Evolutionary conservation across 2,888 invertebrate genomes (phyloP).

Genomic region (Lacanobia oleracea): DNA sequence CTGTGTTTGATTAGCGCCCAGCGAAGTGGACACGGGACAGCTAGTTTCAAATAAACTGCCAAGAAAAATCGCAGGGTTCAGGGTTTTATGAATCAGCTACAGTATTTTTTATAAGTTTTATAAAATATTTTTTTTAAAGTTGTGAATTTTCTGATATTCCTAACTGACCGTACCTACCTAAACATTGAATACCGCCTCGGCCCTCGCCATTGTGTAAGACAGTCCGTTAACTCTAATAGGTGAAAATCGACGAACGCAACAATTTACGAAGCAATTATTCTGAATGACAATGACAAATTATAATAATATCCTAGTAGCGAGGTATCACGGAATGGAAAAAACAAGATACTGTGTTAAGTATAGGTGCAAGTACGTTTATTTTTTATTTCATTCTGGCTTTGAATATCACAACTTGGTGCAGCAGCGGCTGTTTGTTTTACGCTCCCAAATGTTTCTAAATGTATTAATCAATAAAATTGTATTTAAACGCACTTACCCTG

Average conservation of each 20-base stretch:
- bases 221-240: neutral
- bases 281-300: neutral
- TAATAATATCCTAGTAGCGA: neutral
- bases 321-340: neutral
- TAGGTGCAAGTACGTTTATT: neutral
- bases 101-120: too few relatives aligned
- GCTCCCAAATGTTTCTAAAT: too few relatives aligned
- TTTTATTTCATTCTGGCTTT: neutral
- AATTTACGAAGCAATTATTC: constrained; percentile 2
- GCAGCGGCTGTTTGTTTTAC: neutral
- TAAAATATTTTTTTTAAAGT: too few relatives aligned
- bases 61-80: too few relatives aligned
- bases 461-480: too few relatives aligned
- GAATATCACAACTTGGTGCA: neutral
- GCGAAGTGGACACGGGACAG: too few relatives aligned
- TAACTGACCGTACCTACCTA: too few relatives aligned
- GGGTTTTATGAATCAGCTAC: too few relatives aligned
- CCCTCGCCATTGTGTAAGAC: neutral
- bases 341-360: neutral
- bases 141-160: too few relatives aligned
- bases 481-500: neutral
- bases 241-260: neutral
- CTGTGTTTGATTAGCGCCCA: too few relatives aligned
- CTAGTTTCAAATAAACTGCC: too few relatives aligned
- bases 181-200: too few relatives aligned